phyloP scores from a whole-genome alignment of 2,797 vertebrate genomes.

The Tauraco hartlaubi region DNA sequence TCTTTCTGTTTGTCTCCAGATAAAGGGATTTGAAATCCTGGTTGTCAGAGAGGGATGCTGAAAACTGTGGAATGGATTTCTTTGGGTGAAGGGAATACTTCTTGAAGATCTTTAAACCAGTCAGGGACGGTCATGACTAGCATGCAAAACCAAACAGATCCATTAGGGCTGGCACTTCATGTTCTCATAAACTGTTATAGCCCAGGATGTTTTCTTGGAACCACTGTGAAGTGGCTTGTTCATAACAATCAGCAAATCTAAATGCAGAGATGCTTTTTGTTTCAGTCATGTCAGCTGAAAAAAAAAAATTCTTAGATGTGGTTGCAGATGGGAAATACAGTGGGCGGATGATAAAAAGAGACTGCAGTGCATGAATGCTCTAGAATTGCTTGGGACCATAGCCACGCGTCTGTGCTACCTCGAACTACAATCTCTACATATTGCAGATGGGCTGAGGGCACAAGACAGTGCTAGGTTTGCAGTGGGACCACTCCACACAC shows the following conservation, averaged over 20 bases:
- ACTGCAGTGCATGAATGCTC: neutral
- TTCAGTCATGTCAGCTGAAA: neutral
- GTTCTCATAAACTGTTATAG: slow-evolving; percentile 6
- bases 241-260: neutral
- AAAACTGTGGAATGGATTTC: slow-evolving; percentile 78
- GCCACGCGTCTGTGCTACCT: neutral
- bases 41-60: slow-evolving; percentile 59
- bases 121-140: neutral
- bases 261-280: neutral
- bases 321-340: neutral
- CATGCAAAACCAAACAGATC: neutral
- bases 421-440: neutral
- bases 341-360: neutral
- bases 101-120: slow-evolving; percentile 20
- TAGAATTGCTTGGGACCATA: neutral
- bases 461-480: neutral
- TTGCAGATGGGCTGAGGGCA: neutral
- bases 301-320: neutral
- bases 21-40: slow-evolving; percentile 77
- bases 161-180: neutral
- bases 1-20: slow-evolving; percentile 78
- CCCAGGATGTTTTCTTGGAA: neutral
- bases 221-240: neutral
- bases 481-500: neutral
- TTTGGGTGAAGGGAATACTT: slow-evolving; percentile 35